Percentiles rank a stretch among this genome's conserved stretches.
Conservation (phyloP, 2,113 vertebrate genomes). For the Toxostoma redivivum region DNA sequence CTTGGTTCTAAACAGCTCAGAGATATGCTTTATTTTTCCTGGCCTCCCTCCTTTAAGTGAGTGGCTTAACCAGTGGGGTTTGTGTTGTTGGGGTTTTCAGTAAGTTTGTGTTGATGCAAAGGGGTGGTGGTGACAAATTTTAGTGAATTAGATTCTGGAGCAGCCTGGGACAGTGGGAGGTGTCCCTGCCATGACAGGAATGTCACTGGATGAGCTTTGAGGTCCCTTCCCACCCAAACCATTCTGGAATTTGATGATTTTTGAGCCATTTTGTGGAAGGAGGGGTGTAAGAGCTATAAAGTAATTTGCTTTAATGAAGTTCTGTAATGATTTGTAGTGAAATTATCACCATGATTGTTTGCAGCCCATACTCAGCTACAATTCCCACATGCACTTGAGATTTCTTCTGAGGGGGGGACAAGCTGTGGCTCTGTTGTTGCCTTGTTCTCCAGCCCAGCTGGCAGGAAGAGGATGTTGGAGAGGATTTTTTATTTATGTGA, state of each 20-base stretch:
- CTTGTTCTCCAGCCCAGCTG: background rate
- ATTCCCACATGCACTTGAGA: fast-evolving
- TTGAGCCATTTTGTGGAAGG: background rate
- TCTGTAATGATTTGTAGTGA: fast-evolving
- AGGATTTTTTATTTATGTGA: fast-evolving
- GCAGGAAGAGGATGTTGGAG: background rate
- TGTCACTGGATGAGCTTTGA: fast-evolving
- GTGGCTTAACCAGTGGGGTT: background rate
- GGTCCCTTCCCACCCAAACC: background rate
- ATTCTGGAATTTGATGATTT: background rate
- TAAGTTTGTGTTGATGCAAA: background rate
- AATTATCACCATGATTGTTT: fast-evolving
- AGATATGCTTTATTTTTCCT: background rate
- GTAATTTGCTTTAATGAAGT: background rate
- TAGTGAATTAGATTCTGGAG: background rate
- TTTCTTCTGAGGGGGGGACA: background rate
- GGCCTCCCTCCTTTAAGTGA: too few species aligned
- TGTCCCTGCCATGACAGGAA: background rate
- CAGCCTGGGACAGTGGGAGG: background rate
- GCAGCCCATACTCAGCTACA: background rate
- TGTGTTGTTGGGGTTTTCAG: background rate
- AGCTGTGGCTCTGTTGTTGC: background rate
- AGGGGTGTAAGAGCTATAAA: fast-evolving
- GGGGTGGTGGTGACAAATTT: background rate
- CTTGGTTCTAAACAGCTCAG: background rate